Conservation (phyloP, 2,888 invertebrate species). For the Melinopterus prodromus region DNA sequence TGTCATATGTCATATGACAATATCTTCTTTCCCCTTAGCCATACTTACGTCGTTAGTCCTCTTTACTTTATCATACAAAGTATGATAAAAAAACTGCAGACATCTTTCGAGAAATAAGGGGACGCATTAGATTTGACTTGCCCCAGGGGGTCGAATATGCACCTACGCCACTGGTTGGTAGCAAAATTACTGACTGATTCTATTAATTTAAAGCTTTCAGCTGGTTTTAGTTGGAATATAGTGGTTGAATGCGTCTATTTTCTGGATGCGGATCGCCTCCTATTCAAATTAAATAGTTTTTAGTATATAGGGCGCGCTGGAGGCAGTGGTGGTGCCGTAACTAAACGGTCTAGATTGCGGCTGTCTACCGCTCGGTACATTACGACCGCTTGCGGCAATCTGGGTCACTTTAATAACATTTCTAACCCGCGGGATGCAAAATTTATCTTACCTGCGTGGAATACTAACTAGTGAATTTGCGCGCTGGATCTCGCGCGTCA, state of each 20-base stretch:
- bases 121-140: too few species aligned
- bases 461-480: not conserved
- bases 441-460: not conserved
- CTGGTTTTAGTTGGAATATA: not conserved
- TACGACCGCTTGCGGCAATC: not conserved
- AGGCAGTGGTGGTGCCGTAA: not conserved
- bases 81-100: too few species aligned
- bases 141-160: too few species aligned
- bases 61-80: too few species aligned
- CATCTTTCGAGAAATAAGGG: too few species aligned
- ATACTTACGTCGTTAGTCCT: too few species aligned
- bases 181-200: not conserved
- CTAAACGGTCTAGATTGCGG: not conserved
- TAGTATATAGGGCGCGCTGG: not conserved
- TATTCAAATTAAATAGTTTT: not conserved
- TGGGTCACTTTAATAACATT: slow-evolving; percentile 4
- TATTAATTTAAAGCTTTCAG: not conserved
- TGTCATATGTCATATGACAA: too few species aligned
- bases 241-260: not conserved
- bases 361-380: not conserved
- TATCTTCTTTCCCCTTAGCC: too few species aligned
- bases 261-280: not conserved
- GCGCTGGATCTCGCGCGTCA: not conserved
- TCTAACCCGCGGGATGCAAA: not conserved
- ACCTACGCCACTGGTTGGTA: not conserved